Percentiles rank a stretch among this genome's conserved stretches.
phyloP scores from a whole-genome alignment of 2,797 vertebrate species.

The Urosaurus nigricauda region DNA sequence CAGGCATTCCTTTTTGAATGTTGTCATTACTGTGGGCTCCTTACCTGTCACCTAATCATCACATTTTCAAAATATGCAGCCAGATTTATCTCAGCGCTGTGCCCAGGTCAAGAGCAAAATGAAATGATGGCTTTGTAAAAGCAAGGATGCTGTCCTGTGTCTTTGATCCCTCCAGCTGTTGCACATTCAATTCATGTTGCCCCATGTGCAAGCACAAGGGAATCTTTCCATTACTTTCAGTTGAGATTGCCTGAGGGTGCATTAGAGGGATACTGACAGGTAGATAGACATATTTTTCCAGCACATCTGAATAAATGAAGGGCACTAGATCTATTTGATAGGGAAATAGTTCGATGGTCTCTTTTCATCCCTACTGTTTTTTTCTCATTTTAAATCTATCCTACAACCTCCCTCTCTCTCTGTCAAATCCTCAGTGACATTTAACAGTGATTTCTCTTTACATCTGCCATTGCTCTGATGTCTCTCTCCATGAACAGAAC shows the following conservation, averaged over 20 bases:
- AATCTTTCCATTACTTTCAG: conserved; percentile 42
- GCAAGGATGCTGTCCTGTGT: conserved; percentile 27
- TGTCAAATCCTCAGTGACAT: conserved; percentile 58
- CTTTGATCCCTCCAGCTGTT: conserved; percentile 50
- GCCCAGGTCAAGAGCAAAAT: conserved; percentile 44
- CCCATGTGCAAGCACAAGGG: conserved; percentile 36
- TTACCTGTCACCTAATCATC: conserved; percentile 9
- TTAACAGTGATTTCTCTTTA: conserved; percentile 57
- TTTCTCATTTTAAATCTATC: conserved; percentile 43
- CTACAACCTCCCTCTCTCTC: conserved; percentile 30
- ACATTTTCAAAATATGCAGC: background rate
- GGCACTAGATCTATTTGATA: conserved; percentile 43
- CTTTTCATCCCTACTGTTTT: conserved; percentile 33
- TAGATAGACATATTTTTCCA: conserved; percentile 41
- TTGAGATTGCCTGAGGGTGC: background rate
- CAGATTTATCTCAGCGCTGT: conserved; percentile 40
- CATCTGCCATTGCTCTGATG: conserved; percentile 45
- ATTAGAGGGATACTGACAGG: conserved; percentile 46
- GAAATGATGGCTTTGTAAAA: conserved; percentile 28
- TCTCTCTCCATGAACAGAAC: conserved; percentile 30
- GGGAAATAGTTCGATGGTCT: conserved; percentile 37
- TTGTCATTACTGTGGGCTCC: background rate
- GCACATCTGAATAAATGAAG: conserved; percentile 43
- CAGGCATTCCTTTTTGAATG: background rate
- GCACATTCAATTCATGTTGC: conserved; percentile 22